A percentile compares a stretch with the other conserved stretches of the same genome.
phyloP scores from a whole-genome alignment of 2,888 invertebrate species.

The Myathropa florea region DNA sequence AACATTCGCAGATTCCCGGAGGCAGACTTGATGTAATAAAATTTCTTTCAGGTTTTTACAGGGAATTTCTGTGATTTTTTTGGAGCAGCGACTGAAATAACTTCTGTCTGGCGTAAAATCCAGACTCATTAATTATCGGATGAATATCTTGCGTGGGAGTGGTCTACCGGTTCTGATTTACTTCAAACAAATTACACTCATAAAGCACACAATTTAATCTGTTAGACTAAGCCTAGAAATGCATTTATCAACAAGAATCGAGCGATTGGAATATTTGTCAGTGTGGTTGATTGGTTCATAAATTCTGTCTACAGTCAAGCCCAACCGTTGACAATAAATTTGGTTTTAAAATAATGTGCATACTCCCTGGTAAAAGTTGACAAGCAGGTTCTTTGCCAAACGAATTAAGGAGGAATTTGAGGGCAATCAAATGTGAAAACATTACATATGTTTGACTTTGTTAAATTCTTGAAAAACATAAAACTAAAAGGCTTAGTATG shows the following conservation, averaged over 20 bases:
- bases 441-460: neutral
- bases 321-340: neutral
- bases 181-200: neutral
- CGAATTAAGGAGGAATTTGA: neutral
- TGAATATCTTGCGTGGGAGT: neutral
- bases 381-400: neutral
- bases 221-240: neutral
- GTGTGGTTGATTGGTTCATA: neutral
- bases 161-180: neutral
- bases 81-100: neutral
- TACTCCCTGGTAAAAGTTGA: neutral
- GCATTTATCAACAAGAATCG: neutral
- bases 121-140: neutral
- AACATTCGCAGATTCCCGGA: neutral
- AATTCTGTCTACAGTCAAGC: neutral
- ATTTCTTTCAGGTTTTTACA: neutral
- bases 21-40: neutral
- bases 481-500: neutral
- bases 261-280: too few relatives aligned
- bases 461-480: neutral
- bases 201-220: neutral
- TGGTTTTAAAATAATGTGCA: neutral
- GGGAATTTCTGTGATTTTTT: neutral
- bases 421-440: neutral
- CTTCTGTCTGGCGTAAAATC: neutral